Conservation (phyloP, 2,797 vertebrate genomes). For the Pipistrellus pygmaeus region DNA sequence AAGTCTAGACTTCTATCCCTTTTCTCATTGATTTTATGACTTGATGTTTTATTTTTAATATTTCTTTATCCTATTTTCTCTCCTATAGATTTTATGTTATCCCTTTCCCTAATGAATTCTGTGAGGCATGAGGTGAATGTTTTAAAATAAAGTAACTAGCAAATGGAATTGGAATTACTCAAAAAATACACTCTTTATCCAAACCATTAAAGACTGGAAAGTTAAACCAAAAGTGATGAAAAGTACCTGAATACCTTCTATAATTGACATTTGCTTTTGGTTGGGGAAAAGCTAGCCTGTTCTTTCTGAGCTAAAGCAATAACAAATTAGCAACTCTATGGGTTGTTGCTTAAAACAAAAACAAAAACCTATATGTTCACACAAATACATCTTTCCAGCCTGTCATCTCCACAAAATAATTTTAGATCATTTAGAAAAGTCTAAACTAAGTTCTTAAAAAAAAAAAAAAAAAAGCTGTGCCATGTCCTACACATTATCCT, state of each 20-base stretch:
- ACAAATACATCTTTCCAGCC: neutral
- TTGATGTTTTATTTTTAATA: slow-evolving; percentile 64
- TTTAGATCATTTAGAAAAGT: neutral
- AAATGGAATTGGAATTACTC: slow-evolving; percentile 61
- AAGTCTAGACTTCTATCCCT: slow-evolving; percentile 31
- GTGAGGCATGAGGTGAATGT: neutral
- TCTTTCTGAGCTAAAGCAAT: neutral
- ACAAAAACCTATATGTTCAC: too few relatives aligned
- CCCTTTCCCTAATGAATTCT: slow-evolving; percentile 39
- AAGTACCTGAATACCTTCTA: neutral
- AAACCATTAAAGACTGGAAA: slow-evolving; percentile 15
- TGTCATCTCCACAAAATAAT: neutral
- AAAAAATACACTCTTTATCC: slow-evolving; percentile 34
- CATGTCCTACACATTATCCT: neutral
- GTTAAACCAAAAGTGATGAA: slow-evolving; percentile 11
- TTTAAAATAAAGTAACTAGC: slow-evolving; percentile 54
- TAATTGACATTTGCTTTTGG: neutral
- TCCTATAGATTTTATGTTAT: slow-evolving; percentile 63
- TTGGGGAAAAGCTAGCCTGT: neutral
- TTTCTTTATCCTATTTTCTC: slow-evolving; percentile 64
- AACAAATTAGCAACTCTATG: neutral
- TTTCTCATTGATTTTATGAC: slow-evolving; percentile 70
- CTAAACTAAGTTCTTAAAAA: neutral
- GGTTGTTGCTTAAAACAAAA: neutral
- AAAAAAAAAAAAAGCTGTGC: neutral